Base-by-base conservation (phyloP, 2,888 invertebrate genomes). In the Lasioglossum oenotherae region DNA sequence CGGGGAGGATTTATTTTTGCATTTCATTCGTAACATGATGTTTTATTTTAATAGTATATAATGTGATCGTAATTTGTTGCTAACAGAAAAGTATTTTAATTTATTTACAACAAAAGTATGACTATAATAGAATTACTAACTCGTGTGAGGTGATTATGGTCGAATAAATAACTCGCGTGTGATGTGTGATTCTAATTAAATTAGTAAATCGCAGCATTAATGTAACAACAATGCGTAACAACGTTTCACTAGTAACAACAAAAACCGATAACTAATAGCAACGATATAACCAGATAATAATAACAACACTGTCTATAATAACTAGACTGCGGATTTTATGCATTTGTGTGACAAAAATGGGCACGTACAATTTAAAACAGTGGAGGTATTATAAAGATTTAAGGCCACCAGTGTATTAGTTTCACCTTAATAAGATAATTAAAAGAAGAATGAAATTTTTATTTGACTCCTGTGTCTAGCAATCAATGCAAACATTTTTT, bases 1-100 rank as follows among this genome's bases (percentile, higher is more conserved):
- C 60, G 60, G 60, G 60, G 60, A 60, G 60, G 12, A 64, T 14
- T 64, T 64, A 27, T 64, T 64, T 64, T 64, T 64, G 27, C n/a
- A 60, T 64, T 60, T 64, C 0, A 16, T 14, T 10, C 14, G n/a
- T n/a, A 64, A 64, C 60, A 16, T 14, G 1, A 27, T 16, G 16
- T 64, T 16, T 64, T 64, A 8, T 14, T 57, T n/a, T n/a, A n/a
- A 57, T 57, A 53, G 8, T 8, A 49, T 8, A 49, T 6, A 8
- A 23, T 49, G 0, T 23, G 8, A 2, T 3, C 8, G 23, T 23
- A 53, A 53, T 53, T 53, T 23, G 23, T 19, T 53, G 23, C 23
- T 3, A 53, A 23, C 0, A 19, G 2, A 23, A 53, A 53, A 53
- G 23, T 23, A 53, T 53, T 23, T 53, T 8, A 2, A 23, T 8